Evolutionary conservation across 2,797 vertebrate species (phyloP).

Genomic region (Sebastes trivittatus): DNA sequence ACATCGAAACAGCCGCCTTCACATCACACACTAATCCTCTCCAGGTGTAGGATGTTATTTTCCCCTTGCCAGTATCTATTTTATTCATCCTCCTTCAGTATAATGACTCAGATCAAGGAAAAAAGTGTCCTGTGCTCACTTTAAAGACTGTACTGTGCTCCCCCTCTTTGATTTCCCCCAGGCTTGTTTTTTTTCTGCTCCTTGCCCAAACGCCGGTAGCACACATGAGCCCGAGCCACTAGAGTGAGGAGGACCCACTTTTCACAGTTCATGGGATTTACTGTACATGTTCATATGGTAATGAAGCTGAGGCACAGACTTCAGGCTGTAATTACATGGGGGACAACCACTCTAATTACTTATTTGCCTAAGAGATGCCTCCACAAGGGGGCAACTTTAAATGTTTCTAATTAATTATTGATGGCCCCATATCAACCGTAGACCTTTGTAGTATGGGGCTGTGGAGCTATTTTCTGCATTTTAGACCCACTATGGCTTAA

Average conservation of each 20-base stretch:
- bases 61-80: slow-evolving; percentile 23
- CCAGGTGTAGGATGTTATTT: slow-evolving; percentile 43
- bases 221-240: slow-evolving; percentile 29
- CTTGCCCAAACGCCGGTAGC: slow-evolving; percentile 10
- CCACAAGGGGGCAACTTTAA: slow-evolving; percentile 68
- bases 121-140: neutral
- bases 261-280: slow-evolving; percentile 60
- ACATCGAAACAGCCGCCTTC: neutral
- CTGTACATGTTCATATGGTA: slow-evolving; percentile 68
- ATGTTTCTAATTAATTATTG: slow-evolving; percentile 78
- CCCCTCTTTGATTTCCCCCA: slow-evolving; percentile 16
- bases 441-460: slow-evolving; percentile 37
- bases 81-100: slow-evolving; percentile 16
- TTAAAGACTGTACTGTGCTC: neutral
- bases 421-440: slow-evolving; percentile 47
- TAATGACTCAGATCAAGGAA: slow-evolving; percentile 35
- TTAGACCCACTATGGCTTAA: slow-evolving; percentile 1
- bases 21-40: slow-evolving; percentile 33
- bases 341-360: slow-evolving; percentile 75
- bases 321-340: slow-evolving; percentile 75
- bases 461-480: slow-evolving; percentile 14
- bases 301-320: slow-evolving; percentile 64
- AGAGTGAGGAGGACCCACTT: slow-evolving; percentile 50
- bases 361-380: slow-evolving; percentile 72
- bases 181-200: slow-evolving; percentile 21